Evolutionary conservation across 2,888 invertebrate species (phyloP), one percentile per base, ranked within the genome.

Genomic region (Plusia festucae): DNA sequence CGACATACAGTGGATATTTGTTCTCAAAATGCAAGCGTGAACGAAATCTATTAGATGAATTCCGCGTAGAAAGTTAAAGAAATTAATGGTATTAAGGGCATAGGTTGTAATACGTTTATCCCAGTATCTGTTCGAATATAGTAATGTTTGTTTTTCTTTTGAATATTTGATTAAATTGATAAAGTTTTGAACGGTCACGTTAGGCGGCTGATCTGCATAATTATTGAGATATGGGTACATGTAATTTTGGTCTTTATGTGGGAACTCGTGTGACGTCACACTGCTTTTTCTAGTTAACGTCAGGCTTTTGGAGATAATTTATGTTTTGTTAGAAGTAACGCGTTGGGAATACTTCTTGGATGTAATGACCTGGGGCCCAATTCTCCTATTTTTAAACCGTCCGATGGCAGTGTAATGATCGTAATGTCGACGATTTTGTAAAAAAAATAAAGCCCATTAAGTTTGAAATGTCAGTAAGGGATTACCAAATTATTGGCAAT

Each of bases 1-100:
- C 62, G 54, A 54, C 11, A 11, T 40, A 27, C 13, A 32, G 9
- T 74, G 70, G 70, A 49, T 4, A 0, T 5, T 56, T 2, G 9
- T 8, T 20, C 59, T 60, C 62, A 70, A 73, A 69, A 73, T 69
- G 69, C 73, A 65, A 74, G 61, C 30, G 18, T 52, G 46, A 40
- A 74, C 59, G 69, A 72, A 78, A 80, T 83, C 78, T 73, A 81
- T 79, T 77, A 82, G 74, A 81, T 79, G 71, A 81, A 83, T 81
- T 82, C 79, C 66, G 78, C 78, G 79, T 84, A 82, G 86, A 86
- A 86, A 85, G 86, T 85, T 81, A 69, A 54, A 54, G 65, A 78
- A 76, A 85, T 85, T 84, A 81, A 85, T 85, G 75, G 68, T 71
- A 61, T 75, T 71, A 78, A 81, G 86, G 78, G 76, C 78, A 83